Evolutionary conservation across 2,888 invertebrate species (phyloP), one percentile per base, ranked within the genome.

Genomic region (Pegoplata infirma): DNA sequence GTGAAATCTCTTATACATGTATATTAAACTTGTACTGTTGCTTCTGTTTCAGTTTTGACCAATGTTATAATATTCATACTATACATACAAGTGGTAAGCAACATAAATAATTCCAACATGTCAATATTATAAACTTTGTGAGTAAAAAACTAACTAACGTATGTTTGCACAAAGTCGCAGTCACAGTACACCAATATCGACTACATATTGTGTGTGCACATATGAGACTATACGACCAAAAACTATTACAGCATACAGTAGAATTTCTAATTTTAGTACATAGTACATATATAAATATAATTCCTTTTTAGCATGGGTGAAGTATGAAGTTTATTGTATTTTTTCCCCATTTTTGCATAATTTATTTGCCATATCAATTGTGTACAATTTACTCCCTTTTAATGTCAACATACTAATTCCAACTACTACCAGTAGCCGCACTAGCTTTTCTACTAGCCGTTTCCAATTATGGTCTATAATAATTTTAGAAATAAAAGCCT

Each of bases 91-190:
- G 36, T 12, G 36, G 36, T 40, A 40, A n/a, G 36, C 51, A 58
- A 64, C 44, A 74, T 74, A 59, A 74, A 59, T 59, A 53, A 66
- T 74, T 32, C 59, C 36, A 46, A 59, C 46, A 59, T 66, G 66
- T 74, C 58, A 66, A 66, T 59, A 67, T 46, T 59, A n/a, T 59
- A 40, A 40, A 40, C 36, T 40, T 40, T 40, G 36, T 40, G 5
- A 40, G n/a, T 40, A 40, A n/a, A n/a, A n/a, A n/a, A n/a, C n/a
- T n/a, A n/a, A n/a, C n/a, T n/a, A n/a, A n/a, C 3, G n/a, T 40
- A 40, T n/a, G 36, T 40, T 40, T 12, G 36, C n/a, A 40, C 36
- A 40, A n/a, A 40, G n/a, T 40, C 5, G 3, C 36, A 40, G 12
- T 12, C n/a, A n/a, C n/a, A n/a, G n/a, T n/a, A n/a, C n/a, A n/a